phyloP scores from a whole-genome alignment of 2,888 invertebrate species.

The Hydraecia micacea region DNA sequence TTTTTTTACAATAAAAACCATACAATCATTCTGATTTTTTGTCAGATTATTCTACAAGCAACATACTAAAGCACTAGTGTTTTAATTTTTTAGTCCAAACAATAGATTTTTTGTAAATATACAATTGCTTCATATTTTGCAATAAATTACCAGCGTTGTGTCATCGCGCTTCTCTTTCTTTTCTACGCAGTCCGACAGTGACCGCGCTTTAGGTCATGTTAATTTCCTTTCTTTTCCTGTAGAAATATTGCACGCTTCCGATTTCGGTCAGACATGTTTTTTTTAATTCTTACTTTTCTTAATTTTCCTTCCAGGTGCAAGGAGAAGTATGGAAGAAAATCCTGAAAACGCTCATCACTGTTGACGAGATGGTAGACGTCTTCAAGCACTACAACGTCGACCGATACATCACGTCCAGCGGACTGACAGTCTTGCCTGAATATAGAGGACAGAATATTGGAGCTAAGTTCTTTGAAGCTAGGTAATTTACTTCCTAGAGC shows the following conservation, averaged over 20 bases:
- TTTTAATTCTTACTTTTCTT: neutral
- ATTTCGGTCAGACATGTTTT: too few species aligned
- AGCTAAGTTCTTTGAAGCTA: slow-evolving; percentile 75
- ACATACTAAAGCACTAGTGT: too few species aligned
- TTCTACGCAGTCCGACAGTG: too few species aligned
- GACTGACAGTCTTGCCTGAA: slow-evolving; percentile 80
- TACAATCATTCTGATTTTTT: too few species aligned
- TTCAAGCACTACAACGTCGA: slow-evolving; percentile 81
- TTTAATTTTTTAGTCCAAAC: too few species aligned
- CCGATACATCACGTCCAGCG: slow-evolving; percentile 81
- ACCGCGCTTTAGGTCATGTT: too few species aligned
- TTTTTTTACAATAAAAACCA: too few species aligned
- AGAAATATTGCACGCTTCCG: neutral
- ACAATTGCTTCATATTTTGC: too few species aligned
- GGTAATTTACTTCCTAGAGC: slow-evolving; percentile 19
- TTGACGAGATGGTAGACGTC: slow-evolving; percentile 78
- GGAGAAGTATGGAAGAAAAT: slow-evolving; percentile 82
- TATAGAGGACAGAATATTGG: slow-evolving; percentile 87
- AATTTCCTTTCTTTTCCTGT: neutral
- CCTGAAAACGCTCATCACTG: slow-evolving; percentile 72
- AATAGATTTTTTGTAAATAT: too few species aligned
- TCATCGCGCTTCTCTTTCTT: too few species aligned
- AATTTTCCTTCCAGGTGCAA: slow-evolving; percentile 71
- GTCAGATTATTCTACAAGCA: too few species aligned
- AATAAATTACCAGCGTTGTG: too few species aligned